Base-by-base conservation (phyloP, 2,797 vertebrate genomes). In the Urosaurus nigricauda region DNA sequence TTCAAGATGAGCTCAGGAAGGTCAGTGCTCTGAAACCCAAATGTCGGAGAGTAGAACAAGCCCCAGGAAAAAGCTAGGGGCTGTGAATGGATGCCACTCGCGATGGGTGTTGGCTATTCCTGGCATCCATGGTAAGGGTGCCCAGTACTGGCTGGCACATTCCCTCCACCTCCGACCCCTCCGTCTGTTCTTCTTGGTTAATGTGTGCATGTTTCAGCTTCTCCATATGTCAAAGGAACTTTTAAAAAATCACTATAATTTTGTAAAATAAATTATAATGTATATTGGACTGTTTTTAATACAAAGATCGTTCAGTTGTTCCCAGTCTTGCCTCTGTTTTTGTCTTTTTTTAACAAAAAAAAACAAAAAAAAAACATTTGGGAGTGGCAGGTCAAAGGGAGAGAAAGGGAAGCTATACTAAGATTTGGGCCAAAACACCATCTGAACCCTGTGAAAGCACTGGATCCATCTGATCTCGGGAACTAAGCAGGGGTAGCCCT, bases 251-350 rank as follows among this genome's bases (percentile, higher is more conserved):
- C 21, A 60, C 85, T 91, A 84, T 93, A 94, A 90, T 95, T 95
- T 95, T 95, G 89, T 95, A 95, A 93, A 80, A 92, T 4, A 63
- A 12, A 81, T 16, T 5, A 70, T 85, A 89, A 77, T 91, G 85
- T 83, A 0, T 77, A 21, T 86, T 32, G 35, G 81, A 80, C 78
- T 63, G 58, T 88, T 91, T 89, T 88, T 90, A n/a, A 71, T 19
- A 12, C 17, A 51, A 74, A 73, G 58, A 3, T 60, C 7, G 0
- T 35, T 82, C 14, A 63, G 79, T 71, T 2, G 5, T 37, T 88
- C 71, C 78, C 83, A 9, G 1, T 1, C 51, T 16, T 0, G 0
- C 17, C 70, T 88, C 74, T 40, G 86, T 4, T 16, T 65, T 13
- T 51, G 47, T 51, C 75, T 80, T 65, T 58, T 84, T 5, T 26